Percentiles rank a stretch among this genome's conserved stretches.
Evolutionary conservation across 2,113 vertebrate species (phyloP).

Genomic region (Triplophysa tibetana): DNA sequence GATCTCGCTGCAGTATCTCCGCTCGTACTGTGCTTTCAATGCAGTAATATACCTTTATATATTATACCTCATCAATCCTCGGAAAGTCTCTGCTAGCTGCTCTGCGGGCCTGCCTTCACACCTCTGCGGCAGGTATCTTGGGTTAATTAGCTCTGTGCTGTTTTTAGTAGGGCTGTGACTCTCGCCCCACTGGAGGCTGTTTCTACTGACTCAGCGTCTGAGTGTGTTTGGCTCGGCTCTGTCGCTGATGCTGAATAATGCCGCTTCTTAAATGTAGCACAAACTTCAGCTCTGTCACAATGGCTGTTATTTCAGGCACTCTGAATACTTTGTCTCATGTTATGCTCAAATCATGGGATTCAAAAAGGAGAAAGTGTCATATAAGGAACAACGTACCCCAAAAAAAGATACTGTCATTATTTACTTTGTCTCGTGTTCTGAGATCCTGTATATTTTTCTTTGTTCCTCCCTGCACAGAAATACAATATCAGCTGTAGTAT

Average conservation of each 20-base stretch:
- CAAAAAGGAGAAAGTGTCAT: not conserved
- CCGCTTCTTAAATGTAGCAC: slow-evolving; percentile 39
- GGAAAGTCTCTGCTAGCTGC: not conserved
- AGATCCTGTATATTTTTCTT: not conserved
- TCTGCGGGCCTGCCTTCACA: not conserved
- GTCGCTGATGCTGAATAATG: slow-evolving; percentile 44
- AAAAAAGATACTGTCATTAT: not conserved
- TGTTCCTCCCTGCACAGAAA: not conserved
- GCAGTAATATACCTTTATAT: slow-evolving; percentile 7
- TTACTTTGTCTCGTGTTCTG: not conserved
- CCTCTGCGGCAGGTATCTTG: slow-evolving; percentile 59
- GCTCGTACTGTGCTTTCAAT: not conserved
- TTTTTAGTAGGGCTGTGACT: slow-evolving; percentile 8
- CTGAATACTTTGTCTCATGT: not conserved
- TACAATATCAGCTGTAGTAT: not conserved
- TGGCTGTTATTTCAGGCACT: not conserved
- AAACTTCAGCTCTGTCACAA: slow-evolving; percentile 22
- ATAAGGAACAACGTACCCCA: not conserved
- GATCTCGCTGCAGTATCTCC: not conserved
- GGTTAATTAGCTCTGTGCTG: slow-evolving; percentile 67
- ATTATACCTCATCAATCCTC: slow-evolving; percentile 26
- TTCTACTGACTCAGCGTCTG: slow-evolving; percentile 50
- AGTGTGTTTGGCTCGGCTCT: slow-evolving; percentile 45
- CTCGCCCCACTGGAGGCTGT: slow-evolving; percentile 21
- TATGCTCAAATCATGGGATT: not conserved